Conservation (phyloP, 2,797 vertebrate species). For the Cirrhinus mrigala region DNA sequence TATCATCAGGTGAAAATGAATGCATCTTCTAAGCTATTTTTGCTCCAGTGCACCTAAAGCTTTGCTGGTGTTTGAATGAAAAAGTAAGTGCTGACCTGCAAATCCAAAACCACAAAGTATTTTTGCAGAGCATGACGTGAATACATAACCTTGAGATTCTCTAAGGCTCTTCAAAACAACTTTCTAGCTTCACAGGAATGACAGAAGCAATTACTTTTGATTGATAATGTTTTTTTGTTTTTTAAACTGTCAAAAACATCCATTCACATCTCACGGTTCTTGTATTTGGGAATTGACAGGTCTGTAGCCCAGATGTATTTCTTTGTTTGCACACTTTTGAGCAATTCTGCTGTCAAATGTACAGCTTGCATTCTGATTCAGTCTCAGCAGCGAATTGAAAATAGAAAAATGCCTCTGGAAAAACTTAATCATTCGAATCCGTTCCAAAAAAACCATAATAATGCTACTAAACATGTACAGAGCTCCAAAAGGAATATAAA, state of each 20-base stretch:
- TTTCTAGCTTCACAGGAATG: not conserved
- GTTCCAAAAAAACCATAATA: not conserved
- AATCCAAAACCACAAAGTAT: not conserved
- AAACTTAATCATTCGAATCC: not conserved
- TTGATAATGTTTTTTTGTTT: not conserved
- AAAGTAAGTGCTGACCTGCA: not conserved
- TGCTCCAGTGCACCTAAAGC: not conserved
- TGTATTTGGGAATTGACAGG: not conserved
- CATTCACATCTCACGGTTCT: not conserved
- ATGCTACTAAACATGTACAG: not conserved
- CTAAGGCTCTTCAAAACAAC: not conserved
- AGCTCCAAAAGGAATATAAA: not conserved
- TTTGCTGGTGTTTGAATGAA: not conserved
- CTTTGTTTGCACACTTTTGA: conserved; percentile 3
- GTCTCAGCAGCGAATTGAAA: not conserved
- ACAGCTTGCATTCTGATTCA: not conserved
- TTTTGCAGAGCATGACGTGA: not conserved
- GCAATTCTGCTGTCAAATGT: conserved; percentile 16
- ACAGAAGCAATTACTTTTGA: conserved; percentile 8
- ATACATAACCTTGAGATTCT: not conserved
- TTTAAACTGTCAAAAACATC: not conserved
- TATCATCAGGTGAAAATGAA: not conserved
- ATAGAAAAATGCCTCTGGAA: not conserved
- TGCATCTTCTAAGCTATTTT: not conserved
- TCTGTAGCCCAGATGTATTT: not conserved